Conservation (phyloP, 2,797 vertebrate species). For the Neostethus bicornis region DNA sequence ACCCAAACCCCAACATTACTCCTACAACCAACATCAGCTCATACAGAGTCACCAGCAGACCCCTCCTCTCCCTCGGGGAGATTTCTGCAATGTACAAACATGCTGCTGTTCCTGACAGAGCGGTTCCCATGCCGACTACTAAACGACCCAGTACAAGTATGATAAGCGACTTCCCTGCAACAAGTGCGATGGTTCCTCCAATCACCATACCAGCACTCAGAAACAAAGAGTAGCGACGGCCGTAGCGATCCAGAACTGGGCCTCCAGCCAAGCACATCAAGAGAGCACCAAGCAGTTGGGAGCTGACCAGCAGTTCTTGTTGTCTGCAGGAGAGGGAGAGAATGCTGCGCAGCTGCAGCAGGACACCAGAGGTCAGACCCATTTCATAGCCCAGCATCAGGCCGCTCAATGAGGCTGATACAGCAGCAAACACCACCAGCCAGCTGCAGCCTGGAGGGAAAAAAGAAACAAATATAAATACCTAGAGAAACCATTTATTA, state of each 20-base stretch:
- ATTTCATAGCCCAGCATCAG: constrained; percentile 94
- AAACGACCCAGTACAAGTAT: constrained; percentile 84
- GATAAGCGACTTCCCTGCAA: constrained; percentile 80
- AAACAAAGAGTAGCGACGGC: constrained; percentile 87
- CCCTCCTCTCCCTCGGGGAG: constrained; percentile 88
- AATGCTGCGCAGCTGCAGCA: constrained; percentile 87
- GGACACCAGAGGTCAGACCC: constrained; percentile 91
- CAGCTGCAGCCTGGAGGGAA: constrained; percentile 84
- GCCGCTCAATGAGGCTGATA: constrained; percentile 89
- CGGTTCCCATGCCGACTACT: constrained; percentile 88
- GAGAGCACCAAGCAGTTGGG: constrained; percentile 89
- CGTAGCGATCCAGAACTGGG: constrained; percentile 88
- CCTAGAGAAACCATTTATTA: background rate
- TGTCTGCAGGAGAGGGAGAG: constrained; percentile 87
- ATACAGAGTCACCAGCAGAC: constrained; percentile 90
- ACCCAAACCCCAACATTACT: constrained; percentile 91
- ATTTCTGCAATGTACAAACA: constrained; percentile 96
- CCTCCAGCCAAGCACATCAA: constrained; percentile 88
- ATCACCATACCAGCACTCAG: constrained; percentile 84
- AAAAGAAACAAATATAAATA: constrained; percentile 22
- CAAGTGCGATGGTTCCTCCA: constrained; percentile 81
- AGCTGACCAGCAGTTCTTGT: constrained; percentile 92
- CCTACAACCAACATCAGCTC: constrained; percentile 94
- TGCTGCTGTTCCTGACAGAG: constrained; percentile 88
- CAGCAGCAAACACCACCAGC: constrained; percentile 85